These are phyloP conservation scores for Chrysochloris asiatica DNA, from an alignment of 2,113 vertebrate species.

Conservation along the genomic window DNA sequence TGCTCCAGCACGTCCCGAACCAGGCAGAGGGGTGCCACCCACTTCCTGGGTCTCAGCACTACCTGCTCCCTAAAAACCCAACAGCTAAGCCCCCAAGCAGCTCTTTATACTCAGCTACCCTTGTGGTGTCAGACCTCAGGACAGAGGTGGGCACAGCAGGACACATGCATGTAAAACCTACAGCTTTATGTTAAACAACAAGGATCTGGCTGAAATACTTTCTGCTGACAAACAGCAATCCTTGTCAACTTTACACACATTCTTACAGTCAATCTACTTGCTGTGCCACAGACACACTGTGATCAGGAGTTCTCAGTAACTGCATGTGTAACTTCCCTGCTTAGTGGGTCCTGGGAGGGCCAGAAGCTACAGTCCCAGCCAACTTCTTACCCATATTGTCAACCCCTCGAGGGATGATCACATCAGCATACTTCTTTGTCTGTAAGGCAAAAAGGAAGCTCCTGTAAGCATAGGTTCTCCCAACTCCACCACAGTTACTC, in stretches of 20 bases:
- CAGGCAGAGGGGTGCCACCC: too few species aligned
- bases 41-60: not conserved
- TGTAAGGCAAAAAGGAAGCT: conserved; percentile 77
- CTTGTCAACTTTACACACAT: not conserved
- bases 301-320: not conserved
- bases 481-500: not conserved
- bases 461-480: not conserved
- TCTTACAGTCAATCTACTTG: not conserved
- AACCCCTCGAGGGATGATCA: conserved; percentile 97
- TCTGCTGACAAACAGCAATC: too few species aligned
- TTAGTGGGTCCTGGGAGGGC: rapidly evolving
- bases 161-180: rapidly evolving
- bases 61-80: not conserved
- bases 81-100: not conserved
- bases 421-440: conserved; percentile 99
- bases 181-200: not conserved
- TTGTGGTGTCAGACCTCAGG: rapidly evolving
- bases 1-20: rapidly evolving
- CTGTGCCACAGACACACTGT: rapidly evolving
- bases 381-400: conserved; percentile 96
- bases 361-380: too few species aligned
- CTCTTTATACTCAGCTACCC: rapidly evolving
- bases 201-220: not conserved
- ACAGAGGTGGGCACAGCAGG: too few species aligned
- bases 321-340: rapidly evolving